A percentile compares a stretch with the other conserved stretches of the same genome.
These are phyloP conservation scores for Cyprinodon variegatus DNA, from an alignment of 2,113 vertebrate genomes.

Conservation along the genomic window DNA sequence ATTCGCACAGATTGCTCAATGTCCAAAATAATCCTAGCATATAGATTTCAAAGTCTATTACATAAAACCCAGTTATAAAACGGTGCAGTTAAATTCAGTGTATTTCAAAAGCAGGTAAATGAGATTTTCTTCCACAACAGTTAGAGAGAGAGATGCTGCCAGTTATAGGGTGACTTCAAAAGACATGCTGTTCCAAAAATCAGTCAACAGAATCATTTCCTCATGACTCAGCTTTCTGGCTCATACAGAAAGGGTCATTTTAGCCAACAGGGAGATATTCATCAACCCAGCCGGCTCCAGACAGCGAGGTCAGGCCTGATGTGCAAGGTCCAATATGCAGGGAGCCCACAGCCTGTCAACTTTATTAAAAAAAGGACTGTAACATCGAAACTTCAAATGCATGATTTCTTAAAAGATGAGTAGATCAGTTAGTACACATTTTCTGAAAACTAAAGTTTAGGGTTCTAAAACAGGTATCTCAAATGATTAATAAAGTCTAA, in stretches of 20 bases:
- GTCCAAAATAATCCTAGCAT: constrained; percentile 10
- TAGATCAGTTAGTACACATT: background rate
- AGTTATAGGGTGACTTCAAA: constrained; percentile 18
- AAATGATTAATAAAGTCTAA: no score
- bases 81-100: background rate
- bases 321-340: constrained; percentile 26
- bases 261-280: constrained; percentile 29
- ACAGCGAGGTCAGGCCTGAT: constrained; percentile 45
- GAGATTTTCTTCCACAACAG: background rate
- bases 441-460: no score
- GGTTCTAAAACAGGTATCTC: no score
- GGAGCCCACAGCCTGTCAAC: constrained; percentile 21
- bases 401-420: background rate
- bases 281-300: constrained; percentile 45
- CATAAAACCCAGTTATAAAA: background rate
- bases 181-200: constrained; percentile 34
- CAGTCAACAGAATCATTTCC: constrained; percentile 38
- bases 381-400: background rate
- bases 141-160: background rate
- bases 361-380: background rate
- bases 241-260: constrained; percentile 22
- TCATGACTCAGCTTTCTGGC: constrained; percentile 64
- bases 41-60: background rate
- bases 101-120: background rate
- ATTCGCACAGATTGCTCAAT: background rate